Evolutionary conservation across 2,797 vertebrate species (phyloP).

Genomic region (Sylvilagus floridanus): DNA sequence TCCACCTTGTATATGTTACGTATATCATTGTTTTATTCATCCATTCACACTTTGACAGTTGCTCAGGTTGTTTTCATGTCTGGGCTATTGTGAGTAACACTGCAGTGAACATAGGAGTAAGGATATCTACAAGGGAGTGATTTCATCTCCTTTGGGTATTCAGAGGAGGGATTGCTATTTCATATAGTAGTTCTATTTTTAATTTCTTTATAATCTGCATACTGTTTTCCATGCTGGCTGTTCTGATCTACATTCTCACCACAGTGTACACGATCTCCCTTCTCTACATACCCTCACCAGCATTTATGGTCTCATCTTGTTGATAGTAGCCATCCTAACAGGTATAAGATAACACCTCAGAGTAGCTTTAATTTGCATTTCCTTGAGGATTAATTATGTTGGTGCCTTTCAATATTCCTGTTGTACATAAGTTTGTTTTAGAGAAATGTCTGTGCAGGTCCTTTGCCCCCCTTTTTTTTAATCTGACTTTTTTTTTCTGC

Average conservation of each 20-base stretch:
- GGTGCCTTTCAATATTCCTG: not conserved
- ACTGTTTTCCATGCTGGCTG: not conserved
- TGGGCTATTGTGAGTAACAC: not conserved
- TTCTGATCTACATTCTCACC: not conserved
- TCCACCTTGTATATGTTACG: not conserved
- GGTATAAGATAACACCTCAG: no score
- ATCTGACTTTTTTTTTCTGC: not conserved
- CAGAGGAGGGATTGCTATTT: not conserved
- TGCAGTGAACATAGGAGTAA: not conserved
- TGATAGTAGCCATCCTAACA: not conserved
- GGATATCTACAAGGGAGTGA: not conserved
- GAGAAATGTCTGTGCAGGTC: not conserved
- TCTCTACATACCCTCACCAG: not conserved
- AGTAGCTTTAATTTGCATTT: constrained; percentile 9
- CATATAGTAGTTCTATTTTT: not conserved
- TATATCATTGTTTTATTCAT: not conserved
- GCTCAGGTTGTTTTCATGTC: not conserved
- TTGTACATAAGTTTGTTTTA: not conserved
- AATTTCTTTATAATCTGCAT: not conserved
- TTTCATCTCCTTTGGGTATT: not conserved
- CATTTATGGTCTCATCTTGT: not conserved
- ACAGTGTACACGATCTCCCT: not conserved
- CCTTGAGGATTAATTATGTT: not conserved
- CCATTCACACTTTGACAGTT: not conserved
- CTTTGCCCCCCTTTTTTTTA: not conserved